Conservation (phyloP, 1,140 invertebrate species). For the Pseudomyrmex dendroicus region DNA sequence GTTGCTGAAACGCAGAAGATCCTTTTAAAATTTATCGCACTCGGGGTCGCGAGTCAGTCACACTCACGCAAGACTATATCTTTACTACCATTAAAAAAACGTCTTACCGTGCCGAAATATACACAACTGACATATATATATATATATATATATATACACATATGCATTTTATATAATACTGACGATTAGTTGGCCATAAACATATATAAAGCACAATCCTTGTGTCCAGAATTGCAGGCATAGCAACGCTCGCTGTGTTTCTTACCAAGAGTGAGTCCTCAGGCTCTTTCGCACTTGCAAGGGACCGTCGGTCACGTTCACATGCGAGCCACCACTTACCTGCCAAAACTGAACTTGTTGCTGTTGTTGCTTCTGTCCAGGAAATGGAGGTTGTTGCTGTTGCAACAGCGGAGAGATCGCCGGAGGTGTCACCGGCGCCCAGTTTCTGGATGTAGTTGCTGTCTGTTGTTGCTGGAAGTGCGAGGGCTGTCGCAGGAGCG, state of each 20-base stretch:
- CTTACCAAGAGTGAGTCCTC: not conserved
- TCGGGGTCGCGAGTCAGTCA: not conserved
- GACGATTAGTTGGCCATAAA: too few species aligned
- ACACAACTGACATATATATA: not conserved
- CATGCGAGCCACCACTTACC: conserved; percentile 61
- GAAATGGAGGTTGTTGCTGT: conserved; percentile 75
- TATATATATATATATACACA: too few species aligned
- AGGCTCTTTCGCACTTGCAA: conserved; percentile 10
- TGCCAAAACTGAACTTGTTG: conserved; percentile 75
- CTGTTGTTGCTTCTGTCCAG: conserved; percentile 72
- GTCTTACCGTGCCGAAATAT: not conserved
- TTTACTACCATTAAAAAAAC: conserved; percentile 15
- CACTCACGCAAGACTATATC: conserved; percentile 16
- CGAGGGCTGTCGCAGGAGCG: conserved; percentile 77
- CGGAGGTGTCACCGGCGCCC: conserved; percentile 80
- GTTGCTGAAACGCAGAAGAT: conserved; percentile 66
- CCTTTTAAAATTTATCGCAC: not conserved
- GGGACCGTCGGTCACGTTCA: conserved; percentile 31
- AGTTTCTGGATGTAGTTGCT: conserved; percentile 68
- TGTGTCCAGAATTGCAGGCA: too few species aligned
- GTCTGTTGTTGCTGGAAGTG: conserved; percentile 75
- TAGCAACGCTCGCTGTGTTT: not conserved
- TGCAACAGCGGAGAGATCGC: conserved; percentile 84
- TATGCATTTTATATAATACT: too few species aligned
- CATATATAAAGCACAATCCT: too few species aligned